Evolutionary conservation across 2,113 vertebrate species (phyloP).

Genomic region (Tonatia bakeri): DNA sequence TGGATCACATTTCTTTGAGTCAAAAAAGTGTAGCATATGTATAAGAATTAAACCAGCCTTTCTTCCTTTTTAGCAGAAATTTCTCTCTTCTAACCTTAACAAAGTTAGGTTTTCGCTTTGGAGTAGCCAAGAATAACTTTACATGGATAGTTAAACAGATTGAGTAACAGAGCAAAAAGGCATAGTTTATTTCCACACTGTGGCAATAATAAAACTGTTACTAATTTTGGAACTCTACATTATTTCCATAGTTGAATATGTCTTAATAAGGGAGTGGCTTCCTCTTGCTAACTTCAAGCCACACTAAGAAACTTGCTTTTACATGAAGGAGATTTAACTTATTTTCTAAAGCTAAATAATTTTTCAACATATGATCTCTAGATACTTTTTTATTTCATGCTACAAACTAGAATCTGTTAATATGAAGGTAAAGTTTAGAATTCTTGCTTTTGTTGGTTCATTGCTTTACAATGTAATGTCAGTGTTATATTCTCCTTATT

Average conservation of each 20-base stretch:
- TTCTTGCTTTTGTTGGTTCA: slow-evolving; percentile 17
- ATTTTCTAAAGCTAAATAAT: slow-evolving; percentile 37
- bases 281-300: slow-evolving; percentile 61
- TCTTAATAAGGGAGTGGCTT: slow-evolving; percentile 79
- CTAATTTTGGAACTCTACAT: slow-evolving; percentile 73
- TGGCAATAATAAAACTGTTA: slow-evolving; percentile 78
- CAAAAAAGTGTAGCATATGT: slow-evolving; percentile 58
- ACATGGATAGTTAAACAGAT: slow-evolving; percentile 77
- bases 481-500: background rate
- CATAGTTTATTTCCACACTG: slow-evolving; percentile 71
- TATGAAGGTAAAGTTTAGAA: background rate
- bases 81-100: slow-evolving; percentile 60
- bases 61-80: slow-evolving; percentile 68
- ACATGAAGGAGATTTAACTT: background rate
- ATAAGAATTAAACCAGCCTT: slow-evolving; percentile 68
- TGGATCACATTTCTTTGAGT: slow-evolving; percentile 46
- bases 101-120: slow-evolving; percentile 68
- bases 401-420: slow-evolving; percentile 47
- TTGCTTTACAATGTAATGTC: slow-evolving; percentile 35
- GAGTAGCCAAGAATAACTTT: slow-evolving; percentile 77
- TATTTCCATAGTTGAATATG: slow-evolving; percentile 76
- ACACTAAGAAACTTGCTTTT: slow-evolving; percentile 52
- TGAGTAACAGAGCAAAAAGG: slow-evolving; percentile 63
- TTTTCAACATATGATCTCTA: slow-evolving; percentile 47
- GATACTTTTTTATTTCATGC: slow-evolving; percentile 19